phyloP scores from a whole-genome alignment of 2,888 invertebrate genomes.

The Epirrhoe alternata region DNA sequence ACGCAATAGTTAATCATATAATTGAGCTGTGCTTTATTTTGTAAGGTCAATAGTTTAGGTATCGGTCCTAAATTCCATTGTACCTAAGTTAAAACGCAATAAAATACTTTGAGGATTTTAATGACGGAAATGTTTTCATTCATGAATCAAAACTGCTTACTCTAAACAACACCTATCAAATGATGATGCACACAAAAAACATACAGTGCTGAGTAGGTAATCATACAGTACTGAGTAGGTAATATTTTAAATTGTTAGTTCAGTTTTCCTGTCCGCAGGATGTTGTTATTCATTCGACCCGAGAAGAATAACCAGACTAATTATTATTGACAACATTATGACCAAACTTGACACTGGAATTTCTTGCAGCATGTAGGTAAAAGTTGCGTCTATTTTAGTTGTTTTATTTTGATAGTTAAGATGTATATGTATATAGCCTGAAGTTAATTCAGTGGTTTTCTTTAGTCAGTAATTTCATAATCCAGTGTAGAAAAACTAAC shows the following conservation, averaged over 20 bases:
- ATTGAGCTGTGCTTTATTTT: too few relatives aligned
- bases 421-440: too few relatives aligned
- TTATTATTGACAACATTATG: neutral
- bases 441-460: too few relatives aligned
- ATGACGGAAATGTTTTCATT: neutral
- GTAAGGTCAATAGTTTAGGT: too few relatives aligned
- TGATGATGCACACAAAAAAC: neutral
- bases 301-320: neutral
- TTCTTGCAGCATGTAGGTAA: neutral
- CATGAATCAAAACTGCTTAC: neutral
- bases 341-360: neutral
- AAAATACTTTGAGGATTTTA: neutral
- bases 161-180: neutral
- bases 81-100: neutral
- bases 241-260: neutral
- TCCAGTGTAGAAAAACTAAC: too few relatives aligned
- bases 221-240: neutral
- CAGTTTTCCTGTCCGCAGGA: neutral
- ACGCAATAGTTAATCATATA: neutral
- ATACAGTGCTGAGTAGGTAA: neutral
- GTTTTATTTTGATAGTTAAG: too few relatives aligned
- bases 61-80: neutral
- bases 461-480: too few relatives aligned
- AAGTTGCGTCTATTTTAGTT: too few relatives aligned
- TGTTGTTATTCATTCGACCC: neutral